These are phyloP conservation scores for Tricholaema leucomelas DNA, from an alignment of 2,113 vertebrate genomes.

Conservation along the genomic window DNA sequence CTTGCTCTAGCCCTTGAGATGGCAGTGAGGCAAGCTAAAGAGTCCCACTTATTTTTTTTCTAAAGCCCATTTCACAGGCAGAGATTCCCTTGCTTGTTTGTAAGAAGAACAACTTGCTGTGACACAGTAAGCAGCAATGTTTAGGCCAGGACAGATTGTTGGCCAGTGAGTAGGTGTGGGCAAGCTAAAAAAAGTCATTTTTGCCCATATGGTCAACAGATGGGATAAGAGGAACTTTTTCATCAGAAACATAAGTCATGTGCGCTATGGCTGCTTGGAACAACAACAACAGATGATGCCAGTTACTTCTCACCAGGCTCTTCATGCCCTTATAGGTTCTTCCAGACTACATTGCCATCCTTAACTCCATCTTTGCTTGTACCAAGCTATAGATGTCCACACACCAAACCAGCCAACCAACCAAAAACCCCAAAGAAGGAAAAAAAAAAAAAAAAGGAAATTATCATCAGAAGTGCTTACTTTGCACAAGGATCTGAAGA, in stretches of 20 bases:
- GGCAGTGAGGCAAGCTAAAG: background rate
- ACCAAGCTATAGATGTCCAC: background rate
- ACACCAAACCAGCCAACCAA: too few species aligned
- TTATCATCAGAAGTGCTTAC: background rate
- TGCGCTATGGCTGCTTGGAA: conserved; percentile 9
- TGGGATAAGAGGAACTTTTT: conserved; percentile 24
- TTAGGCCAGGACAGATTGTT: conserved; percentile 46
- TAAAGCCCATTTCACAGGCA: background rate
- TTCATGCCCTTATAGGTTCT: conserved; percentile 16
- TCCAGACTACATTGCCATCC: background rate
- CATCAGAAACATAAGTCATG: conserved; percentile 8
- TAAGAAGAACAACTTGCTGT: conserved; percentile 7
- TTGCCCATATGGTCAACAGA: conserved; percentile 51
- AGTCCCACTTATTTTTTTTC: conserved; percentile 17
- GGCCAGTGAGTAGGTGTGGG: background rate
- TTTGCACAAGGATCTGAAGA: background rate
- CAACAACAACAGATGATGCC: conserved; percentile 42
- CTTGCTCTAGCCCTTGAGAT: background rate
- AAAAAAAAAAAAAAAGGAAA: background rate
- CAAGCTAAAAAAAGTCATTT: conserved; percentile 30
- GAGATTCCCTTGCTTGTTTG: conserved; percentile 15
- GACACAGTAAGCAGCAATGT: conserved; percentile 16
- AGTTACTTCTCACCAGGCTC: conserved; percentile 2
- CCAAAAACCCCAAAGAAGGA: too few species aligned
- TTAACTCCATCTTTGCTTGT: background rate